These are phyloP conservation scores for Myotis pilosus DNA, from an alignment of 2,797 vertebrate species.

Conservation along the genomic window DNA sequence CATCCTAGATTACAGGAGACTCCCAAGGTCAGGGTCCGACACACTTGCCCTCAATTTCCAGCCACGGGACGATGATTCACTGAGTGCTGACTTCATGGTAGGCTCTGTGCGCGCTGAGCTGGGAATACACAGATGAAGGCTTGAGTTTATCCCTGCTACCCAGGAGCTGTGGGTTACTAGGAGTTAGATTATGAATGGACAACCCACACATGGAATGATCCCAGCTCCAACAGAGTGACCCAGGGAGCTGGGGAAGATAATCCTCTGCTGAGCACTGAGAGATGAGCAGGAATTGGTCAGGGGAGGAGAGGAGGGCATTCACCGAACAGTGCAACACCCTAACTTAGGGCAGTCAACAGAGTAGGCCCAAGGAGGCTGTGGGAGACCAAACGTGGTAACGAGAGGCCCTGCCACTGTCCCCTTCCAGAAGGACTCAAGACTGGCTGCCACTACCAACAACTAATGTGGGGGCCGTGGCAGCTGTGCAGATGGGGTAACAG, in stretches of 20 bases:
- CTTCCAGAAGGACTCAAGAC: not conserved
- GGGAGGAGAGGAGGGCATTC: not conserved
- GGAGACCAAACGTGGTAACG: not conserved
- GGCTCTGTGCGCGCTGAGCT: not conserved
- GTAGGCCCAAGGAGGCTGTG: not conserved
- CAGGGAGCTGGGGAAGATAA: no score
- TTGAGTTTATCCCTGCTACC: not conserved
- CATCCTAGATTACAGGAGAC: not conserved
- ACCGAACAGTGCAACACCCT: not conserved
- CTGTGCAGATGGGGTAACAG: rapidly evolving
- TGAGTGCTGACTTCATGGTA: not conserved
- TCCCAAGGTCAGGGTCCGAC: not conserved
- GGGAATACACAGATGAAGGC: not conserved
- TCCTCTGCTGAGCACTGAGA: not conserved
- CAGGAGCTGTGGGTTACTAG: not conserved
- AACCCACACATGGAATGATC: not conserved
- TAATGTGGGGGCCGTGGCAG: not conserved
- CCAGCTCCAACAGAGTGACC: not conserved
- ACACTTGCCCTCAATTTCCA: not conserved
- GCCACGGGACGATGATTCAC: not conserved
- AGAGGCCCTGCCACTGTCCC: not conserved
- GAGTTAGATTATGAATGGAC: not conserved
- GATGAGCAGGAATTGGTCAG: not conserved
- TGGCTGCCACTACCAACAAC: not conserved
- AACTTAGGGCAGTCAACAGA: not conserved